Percentiles rank a stretch among this genome's conserved stretches.
phyloP scores from a whole-genome alignment of 2,797 vertebrate species.

The Myripristis jacobus region DNA sequence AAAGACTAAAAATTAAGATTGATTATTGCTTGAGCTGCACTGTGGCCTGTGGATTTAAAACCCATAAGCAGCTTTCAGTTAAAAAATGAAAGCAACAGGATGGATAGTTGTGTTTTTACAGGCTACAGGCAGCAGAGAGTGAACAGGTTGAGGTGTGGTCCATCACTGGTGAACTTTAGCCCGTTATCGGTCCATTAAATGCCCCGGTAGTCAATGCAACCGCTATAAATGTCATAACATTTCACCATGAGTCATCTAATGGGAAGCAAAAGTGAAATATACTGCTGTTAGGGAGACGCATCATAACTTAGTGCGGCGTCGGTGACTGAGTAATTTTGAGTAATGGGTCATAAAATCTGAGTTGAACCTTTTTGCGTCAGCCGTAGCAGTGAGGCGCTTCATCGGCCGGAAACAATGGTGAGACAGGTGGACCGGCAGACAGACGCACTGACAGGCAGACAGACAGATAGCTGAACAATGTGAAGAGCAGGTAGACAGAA shows the following conservation, averaged over 20 bases:
- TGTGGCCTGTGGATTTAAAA: no score
- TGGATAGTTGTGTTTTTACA: no score
- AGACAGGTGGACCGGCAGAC: no score
- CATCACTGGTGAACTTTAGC: neutral
- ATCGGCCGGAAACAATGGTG: constrained; percentile 6
- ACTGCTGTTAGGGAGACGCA: constrained; percentile 43
- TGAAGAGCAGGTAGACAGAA: neutral
- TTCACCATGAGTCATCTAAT: constrained; percentile 54
- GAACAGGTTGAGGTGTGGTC: constrained; percentile 23
- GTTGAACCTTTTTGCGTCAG: neutral
- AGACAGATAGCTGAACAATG: no score
- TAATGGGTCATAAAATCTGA: constrained; percentile 45
- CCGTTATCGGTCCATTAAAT: constrained; percentile 37
- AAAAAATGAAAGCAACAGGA: no score
- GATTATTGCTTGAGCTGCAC: no score
- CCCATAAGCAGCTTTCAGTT: no score
- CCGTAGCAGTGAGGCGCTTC: neutral
- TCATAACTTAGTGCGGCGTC: constrained; percentile 33
- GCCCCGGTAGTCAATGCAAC: constrained; percentile 56
- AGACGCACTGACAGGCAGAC: no score
- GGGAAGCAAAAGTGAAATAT: constrained; percentile 36
- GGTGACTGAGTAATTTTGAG: constrained; percentile 27
- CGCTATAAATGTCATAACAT: constrained; percentile 49
- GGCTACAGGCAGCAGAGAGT: constrained; percentile 9
- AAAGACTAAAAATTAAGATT: no score